These are phyloP conservation scores for Teleopsis dalmanni DNA, from an alignment of 1,140 invertebrate genomes.

Conservation along the genomic window DNA sequence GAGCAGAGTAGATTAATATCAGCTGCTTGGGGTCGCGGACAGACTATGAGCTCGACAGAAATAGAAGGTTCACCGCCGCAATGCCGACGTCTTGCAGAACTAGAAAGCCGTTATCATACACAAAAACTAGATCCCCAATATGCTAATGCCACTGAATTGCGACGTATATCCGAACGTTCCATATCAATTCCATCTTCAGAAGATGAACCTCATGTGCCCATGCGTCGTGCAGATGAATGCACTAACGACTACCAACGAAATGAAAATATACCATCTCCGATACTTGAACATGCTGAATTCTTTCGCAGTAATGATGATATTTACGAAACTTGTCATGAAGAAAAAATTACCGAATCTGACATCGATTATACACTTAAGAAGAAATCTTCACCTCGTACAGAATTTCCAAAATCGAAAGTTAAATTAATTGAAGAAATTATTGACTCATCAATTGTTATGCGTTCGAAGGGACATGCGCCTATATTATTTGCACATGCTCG, in stretches of 20 bases:
- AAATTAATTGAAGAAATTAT: slow-evolving; percentile 43
- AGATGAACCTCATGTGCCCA: slow-evolving; percentile 50
- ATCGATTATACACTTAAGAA: slow-evolving; percentile 41
- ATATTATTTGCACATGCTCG: slow-evolving; percentile 68
- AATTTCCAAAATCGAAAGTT: slow-evolving; percentile 28
- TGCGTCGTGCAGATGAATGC: slow-evolving; percentile 38
- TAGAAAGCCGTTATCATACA: slow-evolving; percentile 54
- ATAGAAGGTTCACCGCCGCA: slow-evolving; percentile 63
- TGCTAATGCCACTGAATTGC: slow-evolving; percentile 53
- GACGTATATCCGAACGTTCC: slow-evolving; percentile 59
- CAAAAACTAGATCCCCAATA: slow-evolving; percentile 53
- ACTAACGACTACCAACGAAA: slow-evolving; percentile 54
- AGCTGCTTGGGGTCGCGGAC: slow-evolving; percentile 57
- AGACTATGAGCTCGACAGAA: slow-evolving; percentile 65
- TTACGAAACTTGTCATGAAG: slow-evolving; percentile 41
- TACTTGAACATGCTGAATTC: slow-evolving; percentile 53
- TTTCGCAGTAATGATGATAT: slow-evolving; percentile 52
- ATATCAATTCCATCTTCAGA: slow-evolving; percentile 64
- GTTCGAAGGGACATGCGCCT: slow-evolving; percentile 61
- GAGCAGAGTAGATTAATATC: slow-evolving; percentile 60
- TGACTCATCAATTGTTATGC: slow-evolving; percentile 41
- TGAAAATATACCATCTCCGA: slow-evolving; percentile 54
- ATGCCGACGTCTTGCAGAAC: slow-evolving; percentile 51
- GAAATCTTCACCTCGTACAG: slow-evolving; percentile 21
- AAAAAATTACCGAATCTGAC: slow-evolving; percentile 33